Evolutionary conservation across 2,113 vertebrate species (phyloP).

Genomic region (Sorex fumeus): DNA sequence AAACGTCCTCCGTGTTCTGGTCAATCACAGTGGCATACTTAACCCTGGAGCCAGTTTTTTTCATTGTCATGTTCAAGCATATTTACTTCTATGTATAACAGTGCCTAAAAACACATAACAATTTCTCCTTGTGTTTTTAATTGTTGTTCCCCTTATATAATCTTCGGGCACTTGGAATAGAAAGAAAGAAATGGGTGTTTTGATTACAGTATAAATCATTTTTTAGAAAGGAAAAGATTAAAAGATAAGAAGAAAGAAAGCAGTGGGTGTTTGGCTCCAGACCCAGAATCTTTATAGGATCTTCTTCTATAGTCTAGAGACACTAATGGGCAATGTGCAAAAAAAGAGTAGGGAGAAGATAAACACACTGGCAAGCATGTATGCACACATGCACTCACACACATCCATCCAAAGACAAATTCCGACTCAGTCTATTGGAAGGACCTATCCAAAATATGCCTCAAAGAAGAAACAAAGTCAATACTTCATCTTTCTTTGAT

Average conservation of each 20-base stretch:
- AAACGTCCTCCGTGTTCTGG: neutral
- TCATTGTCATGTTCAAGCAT: neutral
- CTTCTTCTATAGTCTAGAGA: neutral
- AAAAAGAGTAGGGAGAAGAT: neutral
- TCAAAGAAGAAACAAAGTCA: neutral
- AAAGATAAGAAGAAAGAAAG: neutral
- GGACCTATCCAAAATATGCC: neutral
- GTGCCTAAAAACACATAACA: neutral
- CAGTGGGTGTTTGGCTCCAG: neutral
- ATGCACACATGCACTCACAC: neutral
- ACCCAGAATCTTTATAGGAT: neutral
- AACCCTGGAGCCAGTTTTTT: neutral
- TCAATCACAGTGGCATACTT: neutral
- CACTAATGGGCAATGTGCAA: neutral
- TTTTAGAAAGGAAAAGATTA: too few species aligned
- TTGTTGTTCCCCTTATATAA: neutral
- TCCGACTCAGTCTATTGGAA: constrained; percentile 23
- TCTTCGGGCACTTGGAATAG: neutral
- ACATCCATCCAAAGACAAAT: neutral
- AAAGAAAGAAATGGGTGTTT: too few species aligned
- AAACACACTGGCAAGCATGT: too few species aligned
- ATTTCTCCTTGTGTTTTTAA: neutral
- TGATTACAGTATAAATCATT: too few species aligned
- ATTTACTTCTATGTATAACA: neutral
- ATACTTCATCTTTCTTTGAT: neutral